Conservation (phyloP, 2,797 vertebrate species). For the Danio kyathit region DNA sequence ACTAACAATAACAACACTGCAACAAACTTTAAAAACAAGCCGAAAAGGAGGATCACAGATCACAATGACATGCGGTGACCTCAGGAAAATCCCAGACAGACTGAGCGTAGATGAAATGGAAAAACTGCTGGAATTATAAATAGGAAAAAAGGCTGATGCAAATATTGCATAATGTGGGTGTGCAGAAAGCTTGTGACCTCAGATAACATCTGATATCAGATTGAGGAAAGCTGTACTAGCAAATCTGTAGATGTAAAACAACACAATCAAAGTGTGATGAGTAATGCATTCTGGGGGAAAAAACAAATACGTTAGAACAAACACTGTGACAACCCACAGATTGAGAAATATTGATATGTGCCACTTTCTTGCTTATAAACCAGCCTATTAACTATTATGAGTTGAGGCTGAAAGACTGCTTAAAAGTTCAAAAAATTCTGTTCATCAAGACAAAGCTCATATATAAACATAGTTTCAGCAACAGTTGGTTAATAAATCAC, state of each 20-base stretch:
- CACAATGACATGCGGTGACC: background rate
- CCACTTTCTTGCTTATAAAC: background rate
- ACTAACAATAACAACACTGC: background rate
- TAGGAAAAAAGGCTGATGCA: conserved; percentile 32
- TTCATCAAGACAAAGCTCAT: too few relatives aligned
- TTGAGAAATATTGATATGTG: conserved; percentile 1
- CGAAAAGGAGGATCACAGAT: background rate
- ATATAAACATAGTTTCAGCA: too few relatives aligned
- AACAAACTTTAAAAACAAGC: conserved; percentile 15
- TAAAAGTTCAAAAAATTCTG: too few relatives aligned
- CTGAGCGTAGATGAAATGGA: conserved; percentile 3
- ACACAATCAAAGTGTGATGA: too few relatives aligned
- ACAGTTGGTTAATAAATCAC: too few relatives aligned
- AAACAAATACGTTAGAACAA: background rate
- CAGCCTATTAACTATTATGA: background rate
- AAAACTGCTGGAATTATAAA: conserved; percentile 2
- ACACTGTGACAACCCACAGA: conserved; percentile 17
- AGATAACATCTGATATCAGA: conserved; percentile 10
- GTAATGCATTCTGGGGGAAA: background rate
- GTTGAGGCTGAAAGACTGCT: background rate
- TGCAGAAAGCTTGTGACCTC: conserved; percentile 8
- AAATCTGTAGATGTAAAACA: background rate
- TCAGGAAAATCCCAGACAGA: background rate
- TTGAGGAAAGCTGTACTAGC: background rate
- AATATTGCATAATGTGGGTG: conserved; percentile 24